These are phyloP conservation scores for Ischnura elegans DNA, from an alignment of 2,888 invertebrate species.

Conservation along the genomic window DNA sequence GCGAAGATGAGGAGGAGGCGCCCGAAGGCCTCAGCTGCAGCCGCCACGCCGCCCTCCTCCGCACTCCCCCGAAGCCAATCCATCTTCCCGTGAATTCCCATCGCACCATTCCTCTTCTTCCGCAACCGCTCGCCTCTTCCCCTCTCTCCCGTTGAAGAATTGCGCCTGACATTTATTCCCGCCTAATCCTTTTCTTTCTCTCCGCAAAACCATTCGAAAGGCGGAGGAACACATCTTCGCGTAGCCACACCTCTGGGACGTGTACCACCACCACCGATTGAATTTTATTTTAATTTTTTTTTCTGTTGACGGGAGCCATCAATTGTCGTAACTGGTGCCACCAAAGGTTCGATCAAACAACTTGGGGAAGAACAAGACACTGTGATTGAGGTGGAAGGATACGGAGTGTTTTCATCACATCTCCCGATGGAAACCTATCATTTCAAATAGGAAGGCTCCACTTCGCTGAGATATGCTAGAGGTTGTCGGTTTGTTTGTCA, in stretches of 20 bases:
- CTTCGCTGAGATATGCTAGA: no score
- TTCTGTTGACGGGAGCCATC: neutral
- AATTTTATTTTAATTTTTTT: no score
- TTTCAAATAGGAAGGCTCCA: no score
- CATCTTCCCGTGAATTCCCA: neutral
- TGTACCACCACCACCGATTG: no score
- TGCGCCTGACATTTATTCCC: neutral
- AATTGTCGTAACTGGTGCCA: neutral
- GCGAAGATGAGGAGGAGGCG: neutral
- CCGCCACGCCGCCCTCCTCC: neutral
- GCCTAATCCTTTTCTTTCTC: neutral
- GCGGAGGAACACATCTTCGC: neutral
- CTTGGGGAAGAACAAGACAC: neutral
- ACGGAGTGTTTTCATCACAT: no score
- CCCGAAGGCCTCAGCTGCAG: slow-evolving; percentile 9
- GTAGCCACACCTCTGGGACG: neutral
- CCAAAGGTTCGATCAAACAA: neutral
- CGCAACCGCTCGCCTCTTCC: neutral
- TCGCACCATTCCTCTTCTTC: neutral
- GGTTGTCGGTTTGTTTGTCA: no score
- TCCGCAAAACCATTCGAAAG: neutral
- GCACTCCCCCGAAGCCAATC: neutral
- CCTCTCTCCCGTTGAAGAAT: no score
- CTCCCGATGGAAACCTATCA: no score
- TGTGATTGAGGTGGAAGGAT: neutral